Evolutionary conservation across 2,797 vertebrate genomes (phyloP).

Genomic region (Mus spretus): DNA sequence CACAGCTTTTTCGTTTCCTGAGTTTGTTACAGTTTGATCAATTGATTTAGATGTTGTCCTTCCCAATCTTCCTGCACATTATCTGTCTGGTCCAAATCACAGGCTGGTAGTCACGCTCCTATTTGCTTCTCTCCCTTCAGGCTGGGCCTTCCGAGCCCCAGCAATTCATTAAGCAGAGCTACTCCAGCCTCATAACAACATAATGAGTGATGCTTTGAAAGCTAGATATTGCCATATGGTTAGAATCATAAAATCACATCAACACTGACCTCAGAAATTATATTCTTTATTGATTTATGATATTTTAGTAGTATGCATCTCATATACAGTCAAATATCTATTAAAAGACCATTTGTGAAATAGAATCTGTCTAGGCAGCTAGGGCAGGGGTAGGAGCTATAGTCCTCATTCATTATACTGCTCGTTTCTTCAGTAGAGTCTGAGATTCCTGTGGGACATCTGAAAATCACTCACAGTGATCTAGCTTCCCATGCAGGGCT

Average conservation of each 20-base stretch:
- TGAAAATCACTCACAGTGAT: not conserved
- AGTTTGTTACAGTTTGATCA: not conserved
- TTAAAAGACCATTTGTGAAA: slow-evolving; percentile 30
- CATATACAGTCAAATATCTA: slow-evolving; percentile 48
- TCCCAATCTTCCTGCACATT: not conserved
- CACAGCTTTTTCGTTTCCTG: not conserved
- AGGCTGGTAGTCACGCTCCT: not conserved
- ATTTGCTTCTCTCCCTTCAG: not conserved
- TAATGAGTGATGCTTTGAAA: not conserved
- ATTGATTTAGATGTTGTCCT: not conserved
- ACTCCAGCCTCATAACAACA: not conserved
- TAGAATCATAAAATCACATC: not conserved
- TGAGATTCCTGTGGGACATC: not conserved
- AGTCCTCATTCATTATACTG: not conserved
- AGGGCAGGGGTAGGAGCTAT: not conserved
- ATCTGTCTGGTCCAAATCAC: not conserved
- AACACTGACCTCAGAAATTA: slow-evolving; percentile 41
- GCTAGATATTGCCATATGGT: not conserved
- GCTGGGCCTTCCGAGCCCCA: not conserved
- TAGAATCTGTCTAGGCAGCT: slow-evolving; percentile 10
- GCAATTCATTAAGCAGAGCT: slow-evolving; percentile 33
- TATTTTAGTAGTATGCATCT: not conserved
- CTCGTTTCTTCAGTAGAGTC: not conserved
- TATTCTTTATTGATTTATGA: not conserved
- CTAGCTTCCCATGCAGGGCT: not conserved